Base-by-base conservation (phyloP, 2,113 vertebrate species). In the Boulengeromyrus knoepffleri region DNA sequence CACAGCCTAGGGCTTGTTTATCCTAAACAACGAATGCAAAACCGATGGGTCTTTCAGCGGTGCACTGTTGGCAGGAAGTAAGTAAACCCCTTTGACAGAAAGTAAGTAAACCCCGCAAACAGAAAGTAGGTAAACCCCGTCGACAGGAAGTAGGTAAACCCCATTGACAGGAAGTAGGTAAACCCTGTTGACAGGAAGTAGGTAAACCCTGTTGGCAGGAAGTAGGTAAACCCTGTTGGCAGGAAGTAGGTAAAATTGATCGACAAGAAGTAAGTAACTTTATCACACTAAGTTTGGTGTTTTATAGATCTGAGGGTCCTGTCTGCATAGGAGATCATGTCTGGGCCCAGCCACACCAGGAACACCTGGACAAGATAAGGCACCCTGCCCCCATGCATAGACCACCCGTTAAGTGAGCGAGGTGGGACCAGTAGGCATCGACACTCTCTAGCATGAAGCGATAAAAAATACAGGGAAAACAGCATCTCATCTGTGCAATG, bases 1-100 rank as follows among this genome's bases (percentile, higher is more conserved):
- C 15, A 27, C 50, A 19, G 6, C 36, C 50, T 24, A 58, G 87
- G 36, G 31, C 56, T 19, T 47, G 56, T 88, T 88, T 88, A 88
- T 88, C 42, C 56, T 62, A 46, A 58, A 66, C 56, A 88, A n/a
- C 24, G n/a, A 66, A 88, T 88, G 87, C 58, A 66, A 88, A 88
- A 62, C 42, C 10, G 10, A 88, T 66, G 36, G 21, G 42, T 9
- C 24, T 46, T 66, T 46, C 56, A 88, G 87, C 1, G 53, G 17
- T 17, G 2, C 52, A 19, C 53, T 21, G 36, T 58, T 10, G 17
- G 52, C 15, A 15, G 31, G 27, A 39, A 21, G 56, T 52, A 52
- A 17, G 52, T 56, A 1, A 56, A 53, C 17, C 52, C 17, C 52
- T 1, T 19, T 5, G 13, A 19, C 52, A 53, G 3, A 0, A 53